A percentile compares a stretch with the other conserved stretches of the same genome.
Conservation (phyloP, 1,140 invertebrate species). For the Orussus abietinus region DNA sequence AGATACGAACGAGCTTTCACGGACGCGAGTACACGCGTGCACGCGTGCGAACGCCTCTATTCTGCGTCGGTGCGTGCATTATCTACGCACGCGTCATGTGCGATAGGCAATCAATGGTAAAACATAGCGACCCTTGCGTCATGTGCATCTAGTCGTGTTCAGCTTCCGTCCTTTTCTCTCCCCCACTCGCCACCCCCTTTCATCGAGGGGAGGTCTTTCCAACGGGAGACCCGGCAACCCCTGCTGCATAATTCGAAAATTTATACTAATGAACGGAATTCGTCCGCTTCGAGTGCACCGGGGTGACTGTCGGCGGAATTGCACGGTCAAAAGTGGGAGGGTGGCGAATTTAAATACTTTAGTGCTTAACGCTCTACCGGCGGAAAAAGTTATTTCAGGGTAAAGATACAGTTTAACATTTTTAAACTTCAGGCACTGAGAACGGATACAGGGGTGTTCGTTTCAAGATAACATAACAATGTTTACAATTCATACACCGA, state of each 20-base stretch:
- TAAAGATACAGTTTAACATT: no score
- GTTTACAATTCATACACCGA: no score
- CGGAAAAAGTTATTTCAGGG: no score
- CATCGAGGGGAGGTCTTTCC: no score
- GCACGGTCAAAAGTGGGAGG: no score
- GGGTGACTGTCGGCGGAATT: background rate
- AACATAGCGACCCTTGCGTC: constrained; percentile 28
- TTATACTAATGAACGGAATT: constrained; percentile 39
- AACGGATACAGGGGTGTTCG: no score
- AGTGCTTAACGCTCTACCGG: no score
- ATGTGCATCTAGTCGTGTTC: constrained; percentile 14
- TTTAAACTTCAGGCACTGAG: no score
- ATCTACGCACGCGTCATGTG: constrained; percentile 32
- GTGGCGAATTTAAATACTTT: no score
- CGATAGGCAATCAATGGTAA: constrained; percentile 39
- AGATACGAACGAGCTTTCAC: constrained; percentile 5
- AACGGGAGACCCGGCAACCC: no score
- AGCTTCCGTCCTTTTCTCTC: constrained; percentile 15
- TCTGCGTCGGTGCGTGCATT: constrained; percentile 25
- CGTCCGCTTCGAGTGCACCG: constrained; percentile 23
- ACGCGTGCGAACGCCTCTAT: background rate
- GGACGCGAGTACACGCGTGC: constrained; percentile 1
- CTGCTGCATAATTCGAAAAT: constrained; percentile 11
- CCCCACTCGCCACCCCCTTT: constrained; percentile 25
- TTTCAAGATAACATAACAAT: no score